phyloP scores from a whole-genome alignment of 2,888 invertebrate species.

The Trilocha varians region DNA sequence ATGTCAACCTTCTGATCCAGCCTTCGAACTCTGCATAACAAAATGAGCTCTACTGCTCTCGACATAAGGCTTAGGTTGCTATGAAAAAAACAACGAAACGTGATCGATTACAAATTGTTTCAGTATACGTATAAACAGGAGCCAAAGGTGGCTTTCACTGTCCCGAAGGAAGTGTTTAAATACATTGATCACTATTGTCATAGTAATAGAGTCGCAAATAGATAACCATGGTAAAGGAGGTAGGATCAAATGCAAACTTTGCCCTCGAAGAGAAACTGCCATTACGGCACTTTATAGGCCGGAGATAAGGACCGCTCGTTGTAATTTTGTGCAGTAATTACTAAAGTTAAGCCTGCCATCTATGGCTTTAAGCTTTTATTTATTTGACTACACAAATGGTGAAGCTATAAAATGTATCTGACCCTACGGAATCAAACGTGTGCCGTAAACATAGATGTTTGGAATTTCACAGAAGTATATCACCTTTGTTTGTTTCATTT shows the following conservation, averaged over 20 bases:
- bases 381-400: no score
- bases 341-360: constrained; percentile 2
- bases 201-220: constrained; percentile 24
- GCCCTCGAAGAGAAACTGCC: constrained; percentile 31
- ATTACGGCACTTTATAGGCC: constrained; percentile 40
- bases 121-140: constrained; percentile 46
- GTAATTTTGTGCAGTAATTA: constrained; percentile 21
- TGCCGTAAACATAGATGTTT: no score
- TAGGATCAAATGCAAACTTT: constrained; percentile 49
- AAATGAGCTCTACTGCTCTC: background rate
- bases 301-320: constrained; percentile 29
- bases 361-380: background rate
- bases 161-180: constrained; percentile 12
- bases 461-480: no score
- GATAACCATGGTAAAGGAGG: constrained; percentile 13
- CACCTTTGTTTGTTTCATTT: no score
- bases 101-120: constrained; percentile 50
- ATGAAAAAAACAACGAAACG: constrained; percentile 21
- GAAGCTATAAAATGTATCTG: no score
- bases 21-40: constrained; percentile 8
- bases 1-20: constrained; percentile 31
- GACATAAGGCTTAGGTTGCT: constrained; percentile 2
- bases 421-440: no score
- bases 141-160: constrained; percentile 42
- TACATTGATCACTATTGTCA: constrained; percentile 34